Percentiles rank a stretch among this genome's conserved stretches.
These are phyloP conservation scores for Notolabrus celidotus DNA, from an alignment of 2,797 vertebrate genomes.

Conservation along the genomic window DNA sequence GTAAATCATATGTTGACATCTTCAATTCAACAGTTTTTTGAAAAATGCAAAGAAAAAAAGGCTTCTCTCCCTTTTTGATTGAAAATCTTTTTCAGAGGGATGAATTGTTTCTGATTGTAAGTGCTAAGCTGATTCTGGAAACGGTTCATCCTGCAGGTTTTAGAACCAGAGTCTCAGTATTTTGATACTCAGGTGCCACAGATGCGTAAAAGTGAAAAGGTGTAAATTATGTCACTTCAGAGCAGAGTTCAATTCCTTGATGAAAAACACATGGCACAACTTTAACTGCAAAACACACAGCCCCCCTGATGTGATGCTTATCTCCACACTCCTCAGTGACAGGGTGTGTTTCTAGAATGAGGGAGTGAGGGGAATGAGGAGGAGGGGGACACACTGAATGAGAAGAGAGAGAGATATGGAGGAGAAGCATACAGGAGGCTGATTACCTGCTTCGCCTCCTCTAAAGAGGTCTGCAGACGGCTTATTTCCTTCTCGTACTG, in stretches of 20 bases:
- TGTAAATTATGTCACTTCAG: conserved; percentile 54
- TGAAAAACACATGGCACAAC: conserved; percentile 40
- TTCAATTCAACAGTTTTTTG: not conserved
- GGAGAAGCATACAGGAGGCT: conserved; percentile 20
- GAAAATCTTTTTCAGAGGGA: conserved; percentile 13
- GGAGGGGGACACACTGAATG: conserved; percentile 32
- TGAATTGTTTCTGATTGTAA: conserved; percentile 10
- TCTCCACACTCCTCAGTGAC: conserved; percentile 57
- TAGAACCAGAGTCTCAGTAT: conserved; percentile 7
- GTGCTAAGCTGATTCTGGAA: not conserved
- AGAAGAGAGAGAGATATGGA: not conserved
- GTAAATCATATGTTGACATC: not conserved
- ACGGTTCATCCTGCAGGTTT: conserved; percentile 5
- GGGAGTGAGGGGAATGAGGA: conserved; percentile 50
- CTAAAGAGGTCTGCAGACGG: conserved; percentile 84
- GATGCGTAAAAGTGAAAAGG: conserved; percentile 30
- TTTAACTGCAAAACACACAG: conserved; percentile 33
- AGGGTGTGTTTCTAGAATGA: conserved; percentile 52
- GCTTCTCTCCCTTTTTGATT: not conserved
- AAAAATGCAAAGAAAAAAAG: not conserved
- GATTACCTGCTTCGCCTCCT: conserved; percentile 90
- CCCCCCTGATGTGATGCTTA: conserved; percentile 59
- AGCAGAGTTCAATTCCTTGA: conserved; percentile 23
- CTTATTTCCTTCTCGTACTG: conserved; percentile 91
- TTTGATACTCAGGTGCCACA: conserved; percentile 12